These are phyloP conservation scores for Ailuropoda melanoleuca DNA, from an alignment of 2,113 vertebrate genomes.

Conservation along the genomic window DNA sequence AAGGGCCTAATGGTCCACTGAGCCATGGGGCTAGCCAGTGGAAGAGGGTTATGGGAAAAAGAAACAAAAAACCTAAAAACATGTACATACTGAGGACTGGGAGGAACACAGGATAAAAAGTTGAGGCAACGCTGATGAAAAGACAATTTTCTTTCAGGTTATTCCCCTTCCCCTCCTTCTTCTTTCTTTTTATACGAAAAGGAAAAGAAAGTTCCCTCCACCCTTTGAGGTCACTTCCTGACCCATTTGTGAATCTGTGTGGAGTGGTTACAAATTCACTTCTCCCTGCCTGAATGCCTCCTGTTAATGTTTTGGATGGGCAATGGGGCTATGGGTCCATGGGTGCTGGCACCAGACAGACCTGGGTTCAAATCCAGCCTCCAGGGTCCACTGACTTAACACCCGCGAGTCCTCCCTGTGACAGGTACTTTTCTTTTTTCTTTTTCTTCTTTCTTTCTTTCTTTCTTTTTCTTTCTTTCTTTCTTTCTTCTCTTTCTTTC, in stretches of 20 bases:
- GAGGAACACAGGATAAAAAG: background rate
- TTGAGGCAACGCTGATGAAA: background rate
- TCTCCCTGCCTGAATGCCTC: background rate
- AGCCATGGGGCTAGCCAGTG: background rate
- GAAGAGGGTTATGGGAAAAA: background rate
- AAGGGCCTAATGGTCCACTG: background rate
- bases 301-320: background rate
- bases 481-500: too few species aligned
- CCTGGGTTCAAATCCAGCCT: background rate
- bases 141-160: background rate
- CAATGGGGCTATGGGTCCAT: fast-evolving
- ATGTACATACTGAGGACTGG: background rate
- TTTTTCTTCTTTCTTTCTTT: too few species aligned
- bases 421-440: background rate
- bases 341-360: background rate
- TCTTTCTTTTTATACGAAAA: conserved; percentile 60
- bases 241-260: background rate
- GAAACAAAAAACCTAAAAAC: background rate
- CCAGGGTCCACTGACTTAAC: too few species aligned
- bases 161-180: background rate
- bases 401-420: background rate
- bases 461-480: background rate
- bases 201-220: conserved; percentile 68
- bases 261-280: background rate
- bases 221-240: conserved; percentile 74